phyloP scores from a whole-genome alignment of 2,113 vertebrate genomes.

The Archocentrus centrarchus region DNA sequence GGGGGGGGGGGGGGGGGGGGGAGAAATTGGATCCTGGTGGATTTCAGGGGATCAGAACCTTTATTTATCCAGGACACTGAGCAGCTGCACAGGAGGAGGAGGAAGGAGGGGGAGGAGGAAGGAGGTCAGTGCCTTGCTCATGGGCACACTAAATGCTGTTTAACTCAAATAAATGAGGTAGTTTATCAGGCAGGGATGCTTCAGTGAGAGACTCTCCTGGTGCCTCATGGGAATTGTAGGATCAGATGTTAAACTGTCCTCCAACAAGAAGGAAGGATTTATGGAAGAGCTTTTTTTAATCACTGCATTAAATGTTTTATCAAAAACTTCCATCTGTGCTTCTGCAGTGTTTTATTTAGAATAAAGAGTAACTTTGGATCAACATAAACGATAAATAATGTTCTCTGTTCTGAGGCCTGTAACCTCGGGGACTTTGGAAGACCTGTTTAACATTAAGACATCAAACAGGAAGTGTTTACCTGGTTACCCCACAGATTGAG shows the following conservation, averaged over 20 bases:
- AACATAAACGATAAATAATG: background rate
- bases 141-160: background rate
- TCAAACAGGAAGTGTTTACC: slow-evolving; percentile 23
- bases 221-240: background rate
- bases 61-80: slow-evolving; percentile 26
- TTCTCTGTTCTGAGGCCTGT: no score
- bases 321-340: background rate
- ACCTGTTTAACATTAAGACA: background rate
- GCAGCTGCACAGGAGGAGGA: slow-evolving; percentile 18
- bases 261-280: background rate
- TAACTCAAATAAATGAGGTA: background rate
- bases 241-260: background rate
- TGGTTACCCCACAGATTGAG: slow-evolving; percentile 90
- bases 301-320: background rate
- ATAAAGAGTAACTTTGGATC: background rate
- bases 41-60: slow-evolving; percentile 38
- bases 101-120: background rate
- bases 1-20: slow-evolving; percentile 10
- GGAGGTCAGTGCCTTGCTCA: slow-evolving; percentile 3
- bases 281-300: background rate
- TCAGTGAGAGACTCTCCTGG: background rate
- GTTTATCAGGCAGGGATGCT: background rate
- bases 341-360: background rate
- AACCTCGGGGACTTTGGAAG: no score
- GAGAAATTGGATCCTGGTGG: slow-evolving; percentile 48